A percentile compares a stretch with the other conserved stretches of the same genome.
phyloP scores from a whole-genome alignment of 2,113 vertebrate genomes.

The Anas platyrhynchos region DNA sequence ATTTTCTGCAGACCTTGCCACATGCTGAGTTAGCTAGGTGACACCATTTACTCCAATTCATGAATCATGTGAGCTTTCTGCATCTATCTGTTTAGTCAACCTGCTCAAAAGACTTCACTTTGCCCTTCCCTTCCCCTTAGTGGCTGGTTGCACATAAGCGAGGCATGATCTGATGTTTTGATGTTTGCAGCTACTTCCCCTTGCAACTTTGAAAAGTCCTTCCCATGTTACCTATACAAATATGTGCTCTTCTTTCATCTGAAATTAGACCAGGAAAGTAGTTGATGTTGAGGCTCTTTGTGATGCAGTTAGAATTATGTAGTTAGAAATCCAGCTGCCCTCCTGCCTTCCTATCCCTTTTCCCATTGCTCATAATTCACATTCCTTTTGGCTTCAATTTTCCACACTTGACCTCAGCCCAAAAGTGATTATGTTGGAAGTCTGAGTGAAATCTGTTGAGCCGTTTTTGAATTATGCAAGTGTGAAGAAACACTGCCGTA shows the following conservation, averaged over 20 bases:
- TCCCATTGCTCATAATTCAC: conserved; percentile 39
- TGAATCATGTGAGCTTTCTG: neutral
- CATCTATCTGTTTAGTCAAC: neutral
- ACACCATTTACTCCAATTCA: neutral
- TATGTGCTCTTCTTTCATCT: neutral
- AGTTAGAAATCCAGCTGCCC: conserved; percentile 43
- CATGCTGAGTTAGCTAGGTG: neutral
- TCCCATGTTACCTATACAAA: neutral
- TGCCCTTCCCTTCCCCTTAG: neutral
- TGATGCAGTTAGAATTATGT: neutral
- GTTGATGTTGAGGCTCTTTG: conserved; percentile 8
- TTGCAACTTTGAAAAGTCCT: neutral
- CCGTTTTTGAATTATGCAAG: neutral
- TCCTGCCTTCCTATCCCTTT: neutral
- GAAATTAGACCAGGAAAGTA: neutral
- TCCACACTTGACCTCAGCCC: neutral
- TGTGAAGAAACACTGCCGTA: conserved; percentile 8
- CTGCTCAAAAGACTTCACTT: neutral
- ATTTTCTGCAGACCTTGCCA: neutral
- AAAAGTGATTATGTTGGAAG: neutral
- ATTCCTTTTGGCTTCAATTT: conserved; percentile 58
- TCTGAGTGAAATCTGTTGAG: conserved; percentile 37
- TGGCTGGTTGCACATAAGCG: neutral
- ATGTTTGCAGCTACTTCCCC: neutral
- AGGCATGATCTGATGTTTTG: neutral